Percentiles rank a stretch among this genome's conserved stretches.
Evolutionary conservation across 2,113 vertebrate genomes (phyloP).

Genomic region (Myxocyprinus asiaticus): DNA sequence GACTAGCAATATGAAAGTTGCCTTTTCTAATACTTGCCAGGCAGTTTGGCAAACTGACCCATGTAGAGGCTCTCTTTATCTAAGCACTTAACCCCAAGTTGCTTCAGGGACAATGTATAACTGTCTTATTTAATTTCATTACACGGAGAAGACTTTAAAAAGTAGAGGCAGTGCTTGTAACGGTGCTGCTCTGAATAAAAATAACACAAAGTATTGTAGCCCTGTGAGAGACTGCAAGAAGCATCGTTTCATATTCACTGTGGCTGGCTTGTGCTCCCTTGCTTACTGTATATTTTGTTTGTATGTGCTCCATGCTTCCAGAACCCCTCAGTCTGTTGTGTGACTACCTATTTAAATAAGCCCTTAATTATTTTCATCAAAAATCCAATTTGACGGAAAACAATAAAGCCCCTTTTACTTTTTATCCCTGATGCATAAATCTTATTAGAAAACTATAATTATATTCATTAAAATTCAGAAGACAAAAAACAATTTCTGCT

Average conservation of each 20-base stretch:
- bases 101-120: no score
- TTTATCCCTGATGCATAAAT: constrained; percentile 53
- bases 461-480: constrained; percentile 72
- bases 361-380: constrained; percentile 62
- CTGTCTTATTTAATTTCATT: no score
- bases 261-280: not conserved
- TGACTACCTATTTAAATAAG: constrained; percentile 57
- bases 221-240: constrained; percentile 5
- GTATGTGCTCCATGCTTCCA: constrained; percentile 52
- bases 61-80: no score
- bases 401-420: constrained; percentile 53
- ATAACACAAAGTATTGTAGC: not conserved
- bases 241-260: not conserved
- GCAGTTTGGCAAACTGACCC: no score
- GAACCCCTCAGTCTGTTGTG: constrained; percentile 57
- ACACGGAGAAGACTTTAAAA: no score
- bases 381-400: constrained; percentile 60
- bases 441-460: constrained; percentile 68
- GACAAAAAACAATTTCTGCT: constrained; percentile 26
- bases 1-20: no score
- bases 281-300: not conserved
- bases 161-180: not conserved
- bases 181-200: constrained; percentile 20
- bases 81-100: no score
- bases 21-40: no score